Percentiles rank a stretch among this genome's conserved stretches.
These are phyloP conservation scores for Oryctolagus cuniculus DNA, from an alignment of 2,113 vertebrate genomes.

Conservation along the genomic window DNA sequence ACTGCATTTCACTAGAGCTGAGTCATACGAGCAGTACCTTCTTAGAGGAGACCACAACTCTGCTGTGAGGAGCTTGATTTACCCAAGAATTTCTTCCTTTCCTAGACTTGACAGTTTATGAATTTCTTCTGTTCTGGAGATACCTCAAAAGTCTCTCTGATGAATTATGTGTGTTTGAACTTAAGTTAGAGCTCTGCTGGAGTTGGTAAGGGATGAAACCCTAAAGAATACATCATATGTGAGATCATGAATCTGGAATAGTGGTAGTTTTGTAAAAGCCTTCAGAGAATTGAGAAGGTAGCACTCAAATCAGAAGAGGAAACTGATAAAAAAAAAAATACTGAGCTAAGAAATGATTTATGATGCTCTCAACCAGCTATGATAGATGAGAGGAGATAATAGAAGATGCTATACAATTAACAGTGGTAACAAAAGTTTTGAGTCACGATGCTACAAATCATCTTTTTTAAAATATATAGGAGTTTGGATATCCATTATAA, in stretches of 20 bases:
- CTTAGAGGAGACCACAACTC: not conserved
- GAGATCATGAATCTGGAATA: not conserved
- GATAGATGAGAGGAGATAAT: not conserved
- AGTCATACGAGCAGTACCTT: not conserved
- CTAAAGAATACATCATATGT: not conserved
- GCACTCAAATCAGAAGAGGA: not conserved
- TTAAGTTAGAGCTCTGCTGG: not conserved
- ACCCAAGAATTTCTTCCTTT: not conserved
- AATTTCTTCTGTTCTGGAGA: not conserved
- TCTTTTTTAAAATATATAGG: not conserved
- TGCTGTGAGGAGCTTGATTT: not conserved
- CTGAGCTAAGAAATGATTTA: not conserved
- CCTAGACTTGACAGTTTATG: not conserved
- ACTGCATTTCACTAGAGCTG: not conserved
- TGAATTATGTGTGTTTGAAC: not conserved
- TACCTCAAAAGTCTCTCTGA: not conserved
- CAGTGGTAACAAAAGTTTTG: not conserved
- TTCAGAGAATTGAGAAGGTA: not conserved
- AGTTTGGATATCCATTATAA: not conserved
- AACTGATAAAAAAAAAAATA: not conserved
- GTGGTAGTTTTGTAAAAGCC: not conserved
- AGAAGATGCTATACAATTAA: not conserved
- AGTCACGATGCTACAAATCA: not conserved
- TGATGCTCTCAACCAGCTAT: not conserved
- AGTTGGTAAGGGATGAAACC: not conserved